Base-by-base conservation (phyloP, 2,113 vertebrate species). In the Ahaetulla prasina region DNA sequence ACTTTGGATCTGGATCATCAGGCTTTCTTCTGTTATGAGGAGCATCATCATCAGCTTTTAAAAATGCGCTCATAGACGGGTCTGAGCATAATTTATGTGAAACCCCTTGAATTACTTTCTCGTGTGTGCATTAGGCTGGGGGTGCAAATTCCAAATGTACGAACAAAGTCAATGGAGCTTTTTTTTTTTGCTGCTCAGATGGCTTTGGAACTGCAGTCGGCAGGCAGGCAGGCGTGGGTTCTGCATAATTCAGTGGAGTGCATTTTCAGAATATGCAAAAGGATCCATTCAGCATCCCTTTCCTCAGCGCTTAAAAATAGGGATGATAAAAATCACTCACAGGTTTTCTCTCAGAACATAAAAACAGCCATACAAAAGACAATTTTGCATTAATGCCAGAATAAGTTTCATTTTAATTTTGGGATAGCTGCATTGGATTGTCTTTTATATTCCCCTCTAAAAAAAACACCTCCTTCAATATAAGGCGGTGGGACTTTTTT, bases 211-310 rank as follows among this genome's bases (percentile, higher is more conserved):
- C 30, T 20, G 47, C 85, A 87, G 25, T 93, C 45, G 47, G 85
- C 52, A 45, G 16, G 63, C 63, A 7, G 74, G 74, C 63, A 7
- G 74, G 74, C 74, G 8, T 43, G 35, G 18, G 74, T 16, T 35
- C 45, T 85, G 47, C 87, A 90, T 93, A 89, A 92, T 85, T 95
- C 90, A 96, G 12, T 74, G 88, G 91, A 6, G 60, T 10, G 54
- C 20, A 89, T 57, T 88, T 35, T 49, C 91, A 90, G 91, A 93
- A 7, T 53, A 74, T 74, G 35, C 16, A 35, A 68, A 88, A 30
- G 35, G 86, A 88, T 10, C 8, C 12, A 3, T 23, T 5, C n/a
- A 39, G 55, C 85, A 27, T 47, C 25, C 14, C 22, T 52, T 89
- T 80, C 50, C n/a, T 45, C 52, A 18, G 43, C 27, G 63, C 54